Evolutionary conservation across 2,888 invertebrate genomes (phyloP).

Genomic region (Drosophila gaucha): DNA sequence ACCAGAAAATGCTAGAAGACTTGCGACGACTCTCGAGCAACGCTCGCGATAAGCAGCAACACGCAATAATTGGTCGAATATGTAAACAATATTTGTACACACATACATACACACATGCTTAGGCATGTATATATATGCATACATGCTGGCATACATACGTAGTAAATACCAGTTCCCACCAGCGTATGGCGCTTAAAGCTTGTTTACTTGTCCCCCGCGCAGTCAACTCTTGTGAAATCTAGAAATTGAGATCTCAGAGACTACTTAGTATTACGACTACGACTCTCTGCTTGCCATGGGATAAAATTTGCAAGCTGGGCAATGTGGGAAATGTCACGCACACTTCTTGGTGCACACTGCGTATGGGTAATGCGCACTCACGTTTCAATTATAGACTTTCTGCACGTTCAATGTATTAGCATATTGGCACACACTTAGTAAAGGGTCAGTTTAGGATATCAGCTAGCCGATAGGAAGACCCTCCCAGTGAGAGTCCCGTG

Average conservation of each 20-base stretch:
- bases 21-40: conserved; percentile 23
- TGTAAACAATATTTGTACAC: conserved; percentile 19
- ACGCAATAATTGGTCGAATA: conserved; percentile 33
- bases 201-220: conserved; percentile 43
- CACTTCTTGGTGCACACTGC: conserved; percentile 4
- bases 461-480: neutral
- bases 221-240: conserved; percentile 27
- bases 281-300: conserved; percentile 9
- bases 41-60: conserved; percentile 36
- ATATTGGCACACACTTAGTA: neutral
- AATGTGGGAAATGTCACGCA: conserved; percentile 27
- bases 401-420: neutral
- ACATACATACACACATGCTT: neutral
- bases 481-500: conserved; percentile 71
- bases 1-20: conserved; percentile 58
- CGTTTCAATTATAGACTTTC: neutral
- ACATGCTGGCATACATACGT: conserved; percentile 7
- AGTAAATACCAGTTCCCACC: conserved; percentile 45
- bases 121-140: neutral
- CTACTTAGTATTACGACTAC: neutral
- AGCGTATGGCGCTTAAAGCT: conserved; percentile 64
- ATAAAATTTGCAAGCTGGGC: conserved; percentile 19
- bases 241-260: conserved; percentile 16
- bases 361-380: conserved; percentile 47
- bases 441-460: neutral